Percentiles rank a stretch among this genome's conserved stretches.
Evolutionary conservation across 1,140 invertebrate species (phyloP).

Genomic region (Nylanderia fulva): DNA sequence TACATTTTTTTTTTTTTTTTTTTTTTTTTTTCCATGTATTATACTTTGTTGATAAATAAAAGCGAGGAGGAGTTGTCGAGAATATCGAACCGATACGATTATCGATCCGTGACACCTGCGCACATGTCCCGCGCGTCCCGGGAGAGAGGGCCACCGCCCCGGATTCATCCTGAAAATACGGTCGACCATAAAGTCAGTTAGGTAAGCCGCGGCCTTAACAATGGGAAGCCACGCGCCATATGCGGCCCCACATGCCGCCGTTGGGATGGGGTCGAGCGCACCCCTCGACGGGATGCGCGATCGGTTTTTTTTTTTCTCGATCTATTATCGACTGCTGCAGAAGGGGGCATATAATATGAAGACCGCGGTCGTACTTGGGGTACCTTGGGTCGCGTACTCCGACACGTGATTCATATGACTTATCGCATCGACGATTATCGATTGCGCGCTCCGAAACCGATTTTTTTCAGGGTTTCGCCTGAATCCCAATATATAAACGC

Average conservation of each 20-base stretch:
- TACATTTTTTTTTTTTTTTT: too few species aligned
- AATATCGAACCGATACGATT: conserved; percentile 54
- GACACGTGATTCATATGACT: conserved; percentile 67
- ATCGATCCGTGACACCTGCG: conserved; percentile 68
- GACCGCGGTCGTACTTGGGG: conserved; percentile 47
- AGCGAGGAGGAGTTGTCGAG: conserved; percentile 15
- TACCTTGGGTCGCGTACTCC: conserved; percentile 34
- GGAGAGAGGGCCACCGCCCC: conserved; percentile 22
- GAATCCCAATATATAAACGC: not conserved
- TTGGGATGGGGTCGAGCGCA: conserved; percentile 52
- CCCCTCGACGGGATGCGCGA: conserved; percentile 42
- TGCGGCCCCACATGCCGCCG: conserved; percentile 79
- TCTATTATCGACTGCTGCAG: conserved; percentile 41
- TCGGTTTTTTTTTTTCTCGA: conserved; percentile 30
- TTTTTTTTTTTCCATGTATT: not conserved
- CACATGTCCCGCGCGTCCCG: conserved; percentile 47
- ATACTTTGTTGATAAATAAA: conserved; percentile 32
- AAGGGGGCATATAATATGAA: conserved; percentile 60
- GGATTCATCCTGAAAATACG: conserved; percentile 69
- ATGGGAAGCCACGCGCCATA: conserved; percentile 82
- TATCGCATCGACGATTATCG: conserved; percentile 61
- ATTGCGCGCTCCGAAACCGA: conserved; percentile 55
- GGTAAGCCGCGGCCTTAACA: conserved; percentile 79
- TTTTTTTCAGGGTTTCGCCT: not conserved
- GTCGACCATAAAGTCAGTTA: conserved; percentile 80